Conservation (phyloP, 1,140 invertebrate genomes). For the Wiebesia pumilae region DNA sequence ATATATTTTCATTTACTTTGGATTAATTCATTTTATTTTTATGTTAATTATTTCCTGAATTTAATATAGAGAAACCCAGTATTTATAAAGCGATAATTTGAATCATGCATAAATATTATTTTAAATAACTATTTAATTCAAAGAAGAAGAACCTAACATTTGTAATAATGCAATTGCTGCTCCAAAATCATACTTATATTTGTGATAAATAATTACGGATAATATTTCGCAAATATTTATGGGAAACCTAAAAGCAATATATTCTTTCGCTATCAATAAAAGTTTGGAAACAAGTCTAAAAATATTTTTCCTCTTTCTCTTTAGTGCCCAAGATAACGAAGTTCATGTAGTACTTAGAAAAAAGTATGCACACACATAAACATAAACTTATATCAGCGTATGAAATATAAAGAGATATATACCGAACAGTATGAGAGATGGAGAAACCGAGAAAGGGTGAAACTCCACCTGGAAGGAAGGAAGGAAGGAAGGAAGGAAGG, state of each 20-base stretch:
- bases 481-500: constrained; percentile 51
- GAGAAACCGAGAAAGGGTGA: background rate
- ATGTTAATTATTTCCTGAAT: background rate
- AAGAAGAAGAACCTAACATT: background rate
- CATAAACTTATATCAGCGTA: background rate
- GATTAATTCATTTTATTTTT: too few species aligned
- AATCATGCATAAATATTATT: background rate
- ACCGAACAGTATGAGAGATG: background rate
- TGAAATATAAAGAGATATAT: background rate
- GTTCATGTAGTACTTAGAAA: constrained; percentile 25
- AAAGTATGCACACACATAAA: background rate
- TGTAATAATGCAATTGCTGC: background rate
- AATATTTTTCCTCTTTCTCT: constrained; percentile 15
- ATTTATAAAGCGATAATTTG: background rate
- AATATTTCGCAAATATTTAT: constrained; percentile 5
- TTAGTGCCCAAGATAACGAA: constrained; percentile 32
- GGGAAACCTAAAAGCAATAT: background rate
- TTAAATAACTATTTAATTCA: background rate
- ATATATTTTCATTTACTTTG: too few species aligned
- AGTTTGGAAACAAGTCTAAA: constrained; percentile 2
- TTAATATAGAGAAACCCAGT: background rate
- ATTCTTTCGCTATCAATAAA: constrained; percentile 31
- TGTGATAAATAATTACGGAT: constrained; percentile 20
- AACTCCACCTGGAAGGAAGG: constrained; percentile 49
- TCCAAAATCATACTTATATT: background rate